phyloP scores from a whole-genome alignment of 2,888 invertebrate species.

The Neocrepidodera transversa region DNA sequence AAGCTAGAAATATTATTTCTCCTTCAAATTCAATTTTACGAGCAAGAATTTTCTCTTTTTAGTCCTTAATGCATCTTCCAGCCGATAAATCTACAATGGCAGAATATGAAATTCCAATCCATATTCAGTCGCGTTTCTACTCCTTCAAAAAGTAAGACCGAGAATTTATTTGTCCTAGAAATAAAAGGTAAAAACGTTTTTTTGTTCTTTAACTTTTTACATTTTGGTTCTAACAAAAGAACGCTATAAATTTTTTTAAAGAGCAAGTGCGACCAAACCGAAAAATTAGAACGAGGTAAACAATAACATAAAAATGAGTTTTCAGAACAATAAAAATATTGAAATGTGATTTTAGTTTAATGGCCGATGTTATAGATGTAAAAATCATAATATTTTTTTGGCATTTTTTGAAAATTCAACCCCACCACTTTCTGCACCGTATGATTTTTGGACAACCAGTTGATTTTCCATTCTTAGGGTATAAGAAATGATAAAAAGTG shows the following conservation, averaged over 20 bases:
- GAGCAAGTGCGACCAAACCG: too few relatives aligned
- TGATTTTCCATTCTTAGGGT: too few relatives aligned
- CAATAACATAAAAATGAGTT: too few relatives aligned
- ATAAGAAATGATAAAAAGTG: too few relatives aligned
- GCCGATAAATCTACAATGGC: conserved; percentile 19
- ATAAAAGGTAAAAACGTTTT: conserved; percentile 9
- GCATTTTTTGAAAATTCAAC: too few relatives aligned
- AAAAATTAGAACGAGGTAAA: too few relatives aligned
- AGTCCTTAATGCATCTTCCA: conserved; percentile 13
- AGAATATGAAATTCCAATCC: conserved; percentile 17
- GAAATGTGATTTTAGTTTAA: too few relatives aligned
- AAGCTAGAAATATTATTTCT: not conserved
- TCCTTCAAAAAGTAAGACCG: conserved; percentile 12
- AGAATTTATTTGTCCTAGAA: conserved; percentile 23
- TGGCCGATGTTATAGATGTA: too few relatives aligned
- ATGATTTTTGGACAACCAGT: too few relatives aligned
- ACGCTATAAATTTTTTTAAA: not conserved
- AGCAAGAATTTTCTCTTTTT: not conserved
- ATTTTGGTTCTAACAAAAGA: conserved; percentile 6
- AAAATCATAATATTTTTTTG: too few relatives aligned
- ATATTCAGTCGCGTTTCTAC: conserved; percentile 7
- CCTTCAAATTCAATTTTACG: conserved; percentile 1
- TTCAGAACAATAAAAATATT: too few relatives aligned
- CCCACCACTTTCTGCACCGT: too few relatives aligned
- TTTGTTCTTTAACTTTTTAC: conserved; percentile 7